Base-by-base conservation (phyloP, 1,140 invertebrate genomes). In the Ceratosolen solmsi region DNA sequence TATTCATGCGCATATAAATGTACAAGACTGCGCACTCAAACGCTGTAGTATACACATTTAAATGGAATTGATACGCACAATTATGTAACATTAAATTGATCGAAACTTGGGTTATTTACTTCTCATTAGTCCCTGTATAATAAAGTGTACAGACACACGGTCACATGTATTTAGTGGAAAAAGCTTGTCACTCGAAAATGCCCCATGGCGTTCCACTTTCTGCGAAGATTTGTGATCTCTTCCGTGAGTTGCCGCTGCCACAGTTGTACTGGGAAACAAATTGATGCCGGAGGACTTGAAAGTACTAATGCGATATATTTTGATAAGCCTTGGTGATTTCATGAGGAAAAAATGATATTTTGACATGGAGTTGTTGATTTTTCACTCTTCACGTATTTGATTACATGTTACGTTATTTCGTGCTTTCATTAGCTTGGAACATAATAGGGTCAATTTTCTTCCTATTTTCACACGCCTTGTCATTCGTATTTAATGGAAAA, bases 201-300 rank as follows among this genome's bases (percentile, higher is more conserved):
- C 33, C 36, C 27, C 15, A 51, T 25, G 54, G 79, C 56, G 41
- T 41, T 80, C 56, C 27, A 51, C 17, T 71, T 71, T 49, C 13
- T 30, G 65, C 46, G n/a, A 79, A 58, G 77, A 54, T 60, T 73
- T 51, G 58, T 36, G 25, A 78, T 78, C 41, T 71, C 79, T 73
- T 80, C 78, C 54, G 54, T 51, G 78, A 72, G 22, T 25, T 4
- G 49, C 13, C 22, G n/a, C 33, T 38, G 33, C 63, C 0, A 36
- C 33, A 2, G 33, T 36, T 36, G 20, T 4, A 13, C 41, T 13
- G 13, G 5, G 41, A 25, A 41, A 22, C 25, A 51, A 30, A 9
- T 20, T n/a, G 51, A 25, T 13, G 79, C 70, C 79, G 54, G 20
- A 63, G 79, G 79, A 38, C 79, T 80, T 36, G 70, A 80, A 80